Conservation (phyloP, 2,113 vertebrate genomes). For the Triplophysa dalaica region DNA sequence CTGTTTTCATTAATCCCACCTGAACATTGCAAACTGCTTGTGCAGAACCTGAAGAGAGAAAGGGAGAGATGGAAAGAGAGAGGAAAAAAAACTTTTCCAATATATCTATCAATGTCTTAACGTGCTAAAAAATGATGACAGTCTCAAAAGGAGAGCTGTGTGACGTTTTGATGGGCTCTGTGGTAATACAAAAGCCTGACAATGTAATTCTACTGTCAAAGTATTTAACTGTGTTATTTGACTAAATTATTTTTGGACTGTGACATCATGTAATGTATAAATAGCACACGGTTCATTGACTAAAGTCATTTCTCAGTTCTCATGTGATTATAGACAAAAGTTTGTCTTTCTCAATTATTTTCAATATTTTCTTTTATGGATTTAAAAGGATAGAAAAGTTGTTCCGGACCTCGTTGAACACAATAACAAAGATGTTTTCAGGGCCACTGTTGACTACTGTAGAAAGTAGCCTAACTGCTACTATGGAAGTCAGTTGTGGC, state of each 20-base stretch:
- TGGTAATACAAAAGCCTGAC: not conserved
- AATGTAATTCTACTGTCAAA: slow-evolving; percentile 1
- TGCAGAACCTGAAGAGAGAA: slow-evolving; percentile 45
- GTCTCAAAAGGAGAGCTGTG: slow-evolving; percentile 32
- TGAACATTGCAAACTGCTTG: slow-evolving; percentile 61
- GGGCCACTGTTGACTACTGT: no score
- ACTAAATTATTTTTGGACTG: not conserved
- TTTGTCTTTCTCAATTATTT: not conserved
- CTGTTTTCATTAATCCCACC: slow-evolving; percentile 75
- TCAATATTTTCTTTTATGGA: not conserved
- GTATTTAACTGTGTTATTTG: not conserved
- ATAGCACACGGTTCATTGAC: not conserved
- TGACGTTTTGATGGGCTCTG: slow-evolving; percentile 42
- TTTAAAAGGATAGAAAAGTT: not conserved
- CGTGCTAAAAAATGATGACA: slow-evolving; percentile 39
- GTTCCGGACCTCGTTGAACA: no score
- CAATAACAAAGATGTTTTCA: no score
- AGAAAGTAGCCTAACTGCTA: no score
- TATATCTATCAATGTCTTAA: slow-evolving; percentile 41
- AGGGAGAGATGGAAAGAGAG: not conserved
- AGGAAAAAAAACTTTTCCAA: slow-evolving; percentile 20
- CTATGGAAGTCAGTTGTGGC: no score
- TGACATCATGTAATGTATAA: not conserved
- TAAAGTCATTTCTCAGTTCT: not conserved
- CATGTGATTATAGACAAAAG: not conserved